Percentiles rank a stretch among this genome's conserved stretches.
Conservation (phyloP, 1,140 invertebrate genomes). For the Apis mellifera region Amel_HAv3.1 CM009932.2:14711001-14711500, state of each 20-base stretch:
- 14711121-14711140: not conserved
- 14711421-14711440: constrained; percentile 39
- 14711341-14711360: constrained; percentile 64
- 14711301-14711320: constrained; percentile 69
- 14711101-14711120: not conserved
- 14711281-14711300: constrained; percentile 62
- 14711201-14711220: constrained; percentile 61
- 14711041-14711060: constrained; percentile 23
- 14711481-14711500: constrained; percentile 4
- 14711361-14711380: constrained; percentile 59
- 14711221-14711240: no score
- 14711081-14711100: constrained; percentile 11
- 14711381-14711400: constrained; percentile 65
- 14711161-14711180: constrained; percentile 56
- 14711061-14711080: constrained; percentile 26
- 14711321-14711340: constrained; percentile 69
- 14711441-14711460: constrained; percentile 57
- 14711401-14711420: constrained; percentile 55
- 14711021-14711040: constrained; percentile 36
- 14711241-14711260: no score
- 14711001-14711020: constrained; percentile 2
- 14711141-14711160: not conserved
- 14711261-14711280: constrained; percentile 53
- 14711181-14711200: constrained; percentile 63
- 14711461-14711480: constrained; percentile 44